A percentile compares a stretch with the other conserved stretches of the same genome.
Evolutionary conservation across 2,113 vertebrate genomes (phyloP).

Genomic region (Mesocricetus auratus): DNA sequence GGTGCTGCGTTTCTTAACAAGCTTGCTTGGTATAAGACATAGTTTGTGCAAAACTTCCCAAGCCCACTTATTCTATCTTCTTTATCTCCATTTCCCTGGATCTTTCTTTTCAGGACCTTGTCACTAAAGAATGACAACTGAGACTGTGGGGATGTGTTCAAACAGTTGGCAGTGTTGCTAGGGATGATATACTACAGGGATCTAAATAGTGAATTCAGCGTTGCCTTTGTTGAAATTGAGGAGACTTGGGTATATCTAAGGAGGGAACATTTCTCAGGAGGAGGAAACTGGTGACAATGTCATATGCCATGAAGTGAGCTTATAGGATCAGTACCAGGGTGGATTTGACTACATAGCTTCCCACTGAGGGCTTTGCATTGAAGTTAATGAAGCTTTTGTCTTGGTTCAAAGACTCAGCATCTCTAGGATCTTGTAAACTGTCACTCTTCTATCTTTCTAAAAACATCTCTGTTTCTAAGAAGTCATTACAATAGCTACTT

Average conservation of each 20-base stretch:
- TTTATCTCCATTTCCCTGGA: too few species aligned
- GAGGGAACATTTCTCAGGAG: neutral
- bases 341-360: neutral
- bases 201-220: neutral
- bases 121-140: neutral
- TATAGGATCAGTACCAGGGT: neutral
- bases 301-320: neutral
- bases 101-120: neutral
- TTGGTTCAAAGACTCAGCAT: neutral
- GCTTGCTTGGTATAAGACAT: neutral
- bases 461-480: neutral
- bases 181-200: neutral
- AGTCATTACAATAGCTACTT: neutral
- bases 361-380: neutral
- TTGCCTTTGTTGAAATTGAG: neutral
- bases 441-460: neutral
- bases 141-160: neutral
- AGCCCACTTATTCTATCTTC: neutral
- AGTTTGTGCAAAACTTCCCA: neutral
- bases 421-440: neutral
- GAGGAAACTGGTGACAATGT: neutral
- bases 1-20: neutral
- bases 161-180: neutral
- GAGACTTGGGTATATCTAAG: neutral
- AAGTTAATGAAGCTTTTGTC: neutral